These are phyloP conservation scores for Gymnarchus niloticus DNA, from an alignment of 2,113 vertebrate genomes.

Conservation along the genomic window DNA sequence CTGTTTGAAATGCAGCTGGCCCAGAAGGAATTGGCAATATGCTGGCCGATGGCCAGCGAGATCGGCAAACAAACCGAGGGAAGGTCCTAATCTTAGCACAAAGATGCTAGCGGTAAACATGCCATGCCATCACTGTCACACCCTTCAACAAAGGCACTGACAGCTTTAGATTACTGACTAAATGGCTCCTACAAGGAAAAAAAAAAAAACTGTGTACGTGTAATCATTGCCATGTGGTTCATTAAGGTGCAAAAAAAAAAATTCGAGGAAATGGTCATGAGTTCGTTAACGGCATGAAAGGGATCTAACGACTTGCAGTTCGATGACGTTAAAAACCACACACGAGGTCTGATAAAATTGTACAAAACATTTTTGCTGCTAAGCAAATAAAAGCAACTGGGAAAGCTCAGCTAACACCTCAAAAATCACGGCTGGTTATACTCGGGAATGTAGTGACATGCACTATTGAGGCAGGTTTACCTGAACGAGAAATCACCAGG, in stretches of 20 bases:
- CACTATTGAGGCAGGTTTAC: neutral
- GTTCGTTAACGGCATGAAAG: neutral
- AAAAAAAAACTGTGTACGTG: neutral
- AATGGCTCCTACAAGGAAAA: neutral
- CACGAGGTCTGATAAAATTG: neutral
- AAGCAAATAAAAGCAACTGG: neutral
- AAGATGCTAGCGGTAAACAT: too few relatives aligned
- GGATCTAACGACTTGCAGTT: neutral
- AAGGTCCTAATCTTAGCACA: too few relatives aligned
- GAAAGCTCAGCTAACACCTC: too few relatives aligned
- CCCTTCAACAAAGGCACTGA: neutral
- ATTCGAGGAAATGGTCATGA: neutral
- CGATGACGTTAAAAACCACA: neutral
- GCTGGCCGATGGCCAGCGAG: neutral
- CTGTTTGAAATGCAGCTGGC: constrained; percentile 70
- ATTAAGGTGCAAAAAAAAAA: too few relatives aligned
- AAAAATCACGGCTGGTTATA: neutral
- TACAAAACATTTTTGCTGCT: neutral
- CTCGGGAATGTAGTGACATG: neutral
- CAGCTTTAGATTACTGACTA: neutral
- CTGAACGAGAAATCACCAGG: neutral
- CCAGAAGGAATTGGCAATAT: constrained; percentile 54
- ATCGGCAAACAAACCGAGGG: neutral
- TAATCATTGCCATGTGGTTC: neutral
- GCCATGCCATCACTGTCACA: neutral